phyloP scores from a whole-genome alignment of 2,113 vertebrate species.

The Brachyhypopomus gauderio region DNA sequence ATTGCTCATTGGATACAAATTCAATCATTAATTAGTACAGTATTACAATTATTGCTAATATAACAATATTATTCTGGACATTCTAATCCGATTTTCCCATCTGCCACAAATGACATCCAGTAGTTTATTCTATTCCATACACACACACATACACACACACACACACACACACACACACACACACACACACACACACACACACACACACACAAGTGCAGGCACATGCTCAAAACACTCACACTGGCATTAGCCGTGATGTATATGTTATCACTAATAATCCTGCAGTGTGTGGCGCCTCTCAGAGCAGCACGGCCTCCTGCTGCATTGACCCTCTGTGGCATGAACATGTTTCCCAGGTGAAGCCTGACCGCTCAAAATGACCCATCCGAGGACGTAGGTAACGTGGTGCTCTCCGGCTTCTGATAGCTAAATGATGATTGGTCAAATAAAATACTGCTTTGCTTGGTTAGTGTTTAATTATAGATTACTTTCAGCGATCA shows the following conservation, averaged over 20 bases:
- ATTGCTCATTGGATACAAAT: neutral
- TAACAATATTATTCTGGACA: constrained; percentile 20
- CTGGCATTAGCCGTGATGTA: constrained; percentile 11
- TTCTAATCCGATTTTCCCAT: constrained; percentile 46
- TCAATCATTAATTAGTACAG: neutral
- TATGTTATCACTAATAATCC: neutral
- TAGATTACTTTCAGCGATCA: neutral
- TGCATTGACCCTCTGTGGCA: neutral
- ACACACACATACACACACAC: constrained; percentile 11
- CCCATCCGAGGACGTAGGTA: neutral
- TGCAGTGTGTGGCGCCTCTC: neutral
- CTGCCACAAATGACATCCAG: constrained; percentile 41
- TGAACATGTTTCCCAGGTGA: neutral
- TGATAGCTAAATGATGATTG: neutral
- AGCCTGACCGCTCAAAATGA: neutral
- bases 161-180: constrained; percentile 11
- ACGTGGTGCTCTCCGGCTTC: neutral
- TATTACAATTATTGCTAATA: no score
- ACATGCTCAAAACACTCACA: constrained; percentile 25
- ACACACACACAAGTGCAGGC: constrained; percentile 9
- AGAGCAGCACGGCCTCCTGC: neutral
- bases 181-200: constrained; percentile 6
- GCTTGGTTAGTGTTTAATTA: neutral
- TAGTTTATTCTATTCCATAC: constrained; percentile 14
- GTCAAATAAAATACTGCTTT: constrained; percentile 22